Base-by-base conservation (phyloP, 2,888 invertebrate genomes). In the Poecilus cupreus region DNA sequence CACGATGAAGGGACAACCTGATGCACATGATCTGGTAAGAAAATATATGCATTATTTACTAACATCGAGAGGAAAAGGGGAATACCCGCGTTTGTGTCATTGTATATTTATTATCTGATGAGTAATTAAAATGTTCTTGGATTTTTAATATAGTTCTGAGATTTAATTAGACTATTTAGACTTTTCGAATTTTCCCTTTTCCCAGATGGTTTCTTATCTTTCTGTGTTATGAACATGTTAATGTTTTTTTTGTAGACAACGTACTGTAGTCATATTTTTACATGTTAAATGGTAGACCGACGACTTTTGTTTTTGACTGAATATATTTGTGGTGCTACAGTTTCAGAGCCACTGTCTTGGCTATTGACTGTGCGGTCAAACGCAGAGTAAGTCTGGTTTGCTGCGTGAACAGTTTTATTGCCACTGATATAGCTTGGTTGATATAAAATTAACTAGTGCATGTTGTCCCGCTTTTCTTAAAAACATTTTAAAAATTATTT, bases 1-100 rank as follows among this genome's bases (percentile, higher is more conserved):
- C 82, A 90, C 90, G 84, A 90, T 89, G 84, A 89, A 88, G 83
- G 88, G 91, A 82, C 91, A 91, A 82, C 92, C 93, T 82, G 93
- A 93, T 86, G 92, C 92, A 85, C 94, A 94, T 84, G 94, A 94
- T 88, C 92, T 94, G 93, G 94, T 93, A 87, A 89, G 86, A 85
- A 68, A 16, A 37, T 18, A 37, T 68, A 32, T 18, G 18, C n/a
- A 68, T 37, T 68, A 32, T 68, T 37, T 68, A 18, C 8, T 68
- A 20, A n/a, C 32, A 37, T 68, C 64, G 32, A 68, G 64, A 68
- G 64, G 37, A 68, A 68, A 68, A 11, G 64, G 64, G 64, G 32
- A 68, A 68, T 68, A 68, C 37, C 64, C 37, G 37, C 64, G 13
- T 3, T 26, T 5, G 8, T 32, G 24, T 60, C 13, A 26, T 60